Percentiles rank a stretch among this genome's conserved stretches.
Conservation (phyloP, 2,113 vertebrate species). For the Deroptyus accipitrinus region DNA sequence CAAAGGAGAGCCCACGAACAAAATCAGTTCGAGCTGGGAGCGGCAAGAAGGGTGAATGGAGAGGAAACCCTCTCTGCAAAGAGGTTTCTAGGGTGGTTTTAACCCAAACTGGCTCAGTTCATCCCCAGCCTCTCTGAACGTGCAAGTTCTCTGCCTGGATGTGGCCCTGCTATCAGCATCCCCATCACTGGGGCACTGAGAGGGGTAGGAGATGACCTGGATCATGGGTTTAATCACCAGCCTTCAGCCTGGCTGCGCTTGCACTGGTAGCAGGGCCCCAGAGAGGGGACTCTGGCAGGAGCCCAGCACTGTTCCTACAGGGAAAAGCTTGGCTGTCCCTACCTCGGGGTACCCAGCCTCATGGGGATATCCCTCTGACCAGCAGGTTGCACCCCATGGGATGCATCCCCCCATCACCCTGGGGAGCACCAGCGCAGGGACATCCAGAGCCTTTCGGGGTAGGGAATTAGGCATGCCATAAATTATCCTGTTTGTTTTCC, state of each 20-base stretch:
- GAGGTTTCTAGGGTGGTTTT: background rate
- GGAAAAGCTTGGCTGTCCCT: background rate
- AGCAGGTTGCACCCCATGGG: fast-evolving
- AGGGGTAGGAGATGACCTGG: background rate
- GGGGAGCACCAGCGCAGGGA: background rate
- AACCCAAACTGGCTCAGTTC: background rate
- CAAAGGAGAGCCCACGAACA: background rate
- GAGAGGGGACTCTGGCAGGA: background rate
- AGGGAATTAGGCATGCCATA: background rate
- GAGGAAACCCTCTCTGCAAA: fast-evolving
- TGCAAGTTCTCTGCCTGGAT: background rate
- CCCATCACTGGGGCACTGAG: fast-evolving
- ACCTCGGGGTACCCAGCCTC: background rate
- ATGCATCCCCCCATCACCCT: background rate
- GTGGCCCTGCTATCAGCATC: background rate
- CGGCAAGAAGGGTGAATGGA: fast-evolving
- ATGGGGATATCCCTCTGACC: background rate
- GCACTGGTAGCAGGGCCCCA: background rate
- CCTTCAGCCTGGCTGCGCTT: background rate
- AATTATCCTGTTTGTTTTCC: background rate
- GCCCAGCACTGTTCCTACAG: background rate
- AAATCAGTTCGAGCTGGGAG: background rate
- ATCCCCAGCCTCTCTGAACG: fast-evolving
- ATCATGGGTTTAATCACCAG: background rate
- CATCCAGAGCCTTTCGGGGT: background rate